phyloP scores from a whole-genome alignment of 2,113 vertebrate genomes.

The Rana temporaria region DNA sequence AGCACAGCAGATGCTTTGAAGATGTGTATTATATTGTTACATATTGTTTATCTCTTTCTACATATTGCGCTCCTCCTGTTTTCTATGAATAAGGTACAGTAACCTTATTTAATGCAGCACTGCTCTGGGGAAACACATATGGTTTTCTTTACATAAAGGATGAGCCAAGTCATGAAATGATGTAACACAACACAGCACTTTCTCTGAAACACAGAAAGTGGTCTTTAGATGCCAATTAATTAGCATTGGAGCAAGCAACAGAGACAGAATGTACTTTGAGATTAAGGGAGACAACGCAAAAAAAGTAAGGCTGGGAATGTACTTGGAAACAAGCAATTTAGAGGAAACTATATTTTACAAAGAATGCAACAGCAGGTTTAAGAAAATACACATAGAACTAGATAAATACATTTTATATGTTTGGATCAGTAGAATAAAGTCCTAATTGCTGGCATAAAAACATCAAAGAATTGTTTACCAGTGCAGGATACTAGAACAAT shows the following conservation, averaged over 20 bases:
- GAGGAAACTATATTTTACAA: too few species aligned
- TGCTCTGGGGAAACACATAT: conserved; percentile 19
- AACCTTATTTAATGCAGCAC: neutral
- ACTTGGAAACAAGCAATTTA: conserved; percentile 1
- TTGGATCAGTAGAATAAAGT: too few species aligned
- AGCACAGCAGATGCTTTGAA: neutral
- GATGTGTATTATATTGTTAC: neutral
- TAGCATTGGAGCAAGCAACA: conserved; percentile 15
- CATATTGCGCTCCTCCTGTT: conserved; percentile 20
- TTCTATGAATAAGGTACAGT: neutral
- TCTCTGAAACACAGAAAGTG: conserved; percentile 6
- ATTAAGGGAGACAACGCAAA: neutral
- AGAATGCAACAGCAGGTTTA: too few species aligned
- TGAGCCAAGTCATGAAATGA: neutral
- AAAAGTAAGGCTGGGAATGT: neutral
- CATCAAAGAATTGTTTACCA: too few species aligned
- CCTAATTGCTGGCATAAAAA: too few species aligned
- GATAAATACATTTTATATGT: too few species aligned
- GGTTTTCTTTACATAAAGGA: conserved; percentile 30
- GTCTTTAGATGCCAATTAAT: conserved; percentile 38
- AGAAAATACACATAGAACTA: too few species aligned
- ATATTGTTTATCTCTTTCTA: neutral
- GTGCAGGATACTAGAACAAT: too few species aligned
- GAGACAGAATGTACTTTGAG: conserved; percentile 25
- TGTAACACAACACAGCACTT: conserved; percentile 11